Conservation (phyloP, 2,797 vertebrate genomes). For the Propithecus deckenii region DNA sequence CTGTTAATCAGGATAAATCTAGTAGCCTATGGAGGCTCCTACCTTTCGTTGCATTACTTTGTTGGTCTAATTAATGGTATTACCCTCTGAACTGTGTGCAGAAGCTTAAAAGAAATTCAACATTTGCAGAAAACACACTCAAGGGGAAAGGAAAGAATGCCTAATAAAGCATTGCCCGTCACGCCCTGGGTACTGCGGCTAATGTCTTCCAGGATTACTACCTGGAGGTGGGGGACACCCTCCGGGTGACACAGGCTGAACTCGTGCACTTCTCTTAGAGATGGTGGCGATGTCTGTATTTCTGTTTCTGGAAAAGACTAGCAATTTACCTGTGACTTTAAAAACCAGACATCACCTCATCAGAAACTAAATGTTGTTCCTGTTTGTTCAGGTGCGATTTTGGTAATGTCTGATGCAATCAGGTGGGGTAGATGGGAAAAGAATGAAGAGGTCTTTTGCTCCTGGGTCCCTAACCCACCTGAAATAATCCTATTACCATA, state of each 20-base stretch:
- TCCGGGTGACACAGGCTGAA: not conserved
- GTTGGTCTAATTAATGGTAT: conserved; percentile 73
- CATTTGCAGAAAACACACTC: not conserved
- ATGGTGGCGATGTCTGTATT: not conserved
- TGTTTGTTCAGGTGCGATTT: conserved; percentile 47
- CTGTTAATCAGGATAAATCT: conserved; percentile 70
- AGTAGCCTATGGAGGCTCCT: conserved; percentile 16
- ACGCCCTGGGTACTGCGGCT: not conserved
- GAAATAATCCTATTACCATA: not conserved
- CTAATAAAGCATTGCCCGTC: not conserved
- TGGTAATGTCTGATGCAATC: conserved; percentile 32
- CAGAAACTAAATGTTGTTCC: not conserved
- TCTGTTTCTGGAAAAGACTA: not conserved
- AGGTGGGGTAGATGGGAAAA: not conserved
- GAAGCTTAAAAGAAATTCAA: conserved; percentile 54
- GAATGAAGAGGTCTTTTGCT: not conserved
- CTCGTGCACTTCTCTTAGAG: not conserved
- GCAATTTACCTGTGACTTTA: conserved; percentile 47
- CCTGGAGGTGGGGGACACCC: accelerated
- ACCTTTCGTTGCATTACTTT: conserved; percentile 57
- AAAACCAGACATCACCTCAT: conserved; percentile 71
- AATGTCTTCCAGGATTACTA: not conserved
- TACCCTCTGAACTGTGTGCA: conserved; percentile 66
- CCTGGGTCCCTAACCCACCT: not conserved
- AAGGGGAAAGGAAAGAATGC: not conserved